phyloP scores from a whole-genome alignment of 2,113 vertebrate species.

The Patagioenas fasciata region DNA sequence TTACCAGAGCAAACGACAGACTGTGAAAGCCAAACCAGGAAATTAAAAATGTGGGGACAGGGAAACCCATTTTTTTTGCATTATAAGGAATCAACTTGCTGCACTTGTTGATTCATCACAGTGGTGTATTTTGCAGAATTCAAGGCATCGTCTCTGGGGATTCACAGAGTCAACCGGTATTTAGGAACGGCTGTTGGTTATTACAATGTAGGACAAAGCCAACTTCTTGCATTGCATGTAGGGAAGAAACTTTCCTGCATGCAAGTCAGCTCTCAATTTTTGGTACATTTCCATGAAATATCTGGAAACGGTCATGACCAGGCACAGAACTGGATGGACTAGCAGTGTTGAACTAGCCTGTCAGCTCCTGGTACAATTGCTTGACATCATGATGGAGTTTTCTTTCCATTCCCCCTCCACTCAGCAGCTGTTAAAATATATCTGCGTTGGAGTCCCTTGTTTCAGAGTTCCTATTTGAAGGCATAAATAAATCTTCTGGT shows the following conservation, averaged over 20 bases:
- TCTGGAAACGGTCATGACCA: neutral
- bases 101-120: neutral
- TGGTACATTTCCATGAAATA: neutral
- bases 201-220: neutral
- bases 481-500: neutral
- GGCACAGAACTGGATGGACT: neutral
- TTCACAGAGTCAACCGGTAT: neutral
- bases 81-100: neutral
- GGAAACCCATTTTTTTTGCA: neutral
- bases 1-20: neutral
- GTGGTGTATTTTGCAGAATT: neutral
- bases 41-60: neutral
- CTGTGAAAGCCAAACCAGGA: neutral
- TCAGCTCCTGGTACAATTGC: neutral
- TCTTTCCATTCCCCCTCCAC: neutral
- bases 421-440: neutral
- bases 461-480: neutral
- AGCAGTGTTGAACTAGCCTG: neutral
- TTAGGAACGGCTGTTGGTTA: neutral
- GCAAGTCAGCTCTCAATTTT: neutral
- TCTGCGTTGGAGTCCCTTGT: neutral
- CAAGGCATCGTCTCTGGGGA: neutral
- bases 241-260: neutral
- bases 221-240: neutral
- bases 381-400: neutral